Percentiles rank a stretch among this genome's conserved stretches.
phyloP scores from a whole-genome alignment of 64 coral and sea anemone genomes.

The Acropora tenuis region DNA sequence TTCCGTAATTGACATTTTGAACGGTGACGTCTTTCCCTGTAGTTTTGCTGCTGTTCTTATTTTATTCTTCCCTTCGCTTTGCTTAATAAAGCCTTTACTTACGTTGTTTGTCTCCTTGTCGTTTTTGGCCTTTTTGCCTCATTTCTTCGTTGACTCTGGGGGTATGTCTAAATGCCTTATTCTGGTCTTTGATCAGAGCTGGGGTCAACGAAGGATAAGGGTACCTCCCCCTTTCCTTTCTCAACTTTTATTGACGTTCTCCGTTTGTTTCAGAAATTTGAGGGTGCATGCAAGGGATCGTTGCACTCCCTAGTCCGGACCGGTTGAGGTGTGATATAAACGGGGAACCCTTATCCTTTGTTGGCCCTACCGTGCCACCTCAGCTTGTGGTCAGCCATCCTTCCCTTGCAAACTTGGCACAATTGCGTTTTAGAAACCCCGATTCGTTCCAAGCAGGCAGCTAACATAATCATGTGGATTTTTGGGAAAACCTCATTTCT shows the following conservation, averaged over 20 bases:
- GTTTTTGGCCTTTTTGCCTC: not conserved
- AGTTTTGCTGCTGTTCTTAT: too few species aligned
- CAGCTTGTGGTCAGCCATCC: not conserved
- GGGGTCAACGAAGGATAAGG: constrained; percentile 7
- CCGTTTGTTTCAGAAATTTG: not conserved
- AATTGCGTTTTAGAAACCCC: constrained; percentile 30
- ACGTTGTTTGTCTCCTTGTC: not conserved
- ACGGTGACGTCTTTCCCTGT: too few species aligned
- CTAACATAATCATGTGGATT: not conserved
- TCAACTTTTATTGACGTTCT: not conserved
- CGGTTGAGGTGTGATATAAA: not conserved
- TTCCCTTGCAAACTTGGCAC: not conserved
- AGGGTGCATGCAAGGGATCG: not conserved
- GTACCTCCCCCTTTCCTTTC: not conserved
- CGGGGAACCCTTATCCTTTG: constrained; percentile 16
- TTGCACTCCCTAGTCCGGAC: not conserved
- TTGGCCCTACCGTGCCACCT: not conserved
- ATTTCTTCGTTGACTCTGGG: constrained; percentile 8
- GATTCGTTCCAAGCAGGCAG: constrained; percentile 11
- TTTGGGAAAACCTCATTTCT: constrained; percentile 6
- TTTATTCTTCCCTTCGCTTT: too few species aligned
- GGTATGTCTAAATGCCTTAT: not conserved
- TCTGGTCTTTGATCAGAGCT: constrained; percentile 23
- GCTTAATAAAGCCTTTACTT: too few species aligned
- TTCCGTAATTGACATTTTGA: too few species aligned